Conservation (phyloP, 2,113 vertebrate species). For the Pygoscelis adeliae region DNA sequence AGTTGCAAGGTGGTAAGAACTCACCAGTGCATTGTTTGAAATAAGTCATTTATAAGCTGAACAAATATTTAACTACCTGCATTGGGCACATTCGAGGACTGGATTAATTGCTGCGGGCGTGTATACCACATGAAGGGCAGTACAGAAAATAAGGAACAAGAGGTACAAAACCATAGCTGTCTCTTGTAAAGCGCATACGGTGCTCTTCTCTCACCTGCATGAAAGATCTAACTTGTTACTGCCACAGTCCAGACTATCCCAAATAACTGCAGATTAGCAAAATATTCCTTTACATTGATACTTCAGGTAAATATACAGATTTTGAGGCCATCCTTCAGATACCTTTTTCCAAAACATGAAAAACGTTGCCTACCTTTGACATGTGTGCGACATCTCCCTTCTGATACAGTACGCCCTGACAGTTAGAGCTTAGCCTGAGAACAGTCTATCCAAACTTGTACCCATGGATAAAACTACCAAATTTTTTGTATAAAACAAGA, state of each 20-base stretch:
- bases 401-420: neutral
- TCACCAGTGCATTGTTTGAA: neutral
- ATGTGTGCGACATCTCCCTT: neutral
- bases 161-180: neutral
- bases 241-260: neutral
- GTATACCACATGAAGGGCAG: neutral
- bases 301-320: neutral
- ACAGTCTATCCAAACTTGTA: neutral
- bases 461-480: neutral
- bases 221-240: neutral
- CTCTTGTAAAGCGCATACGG: rapidly evolving
- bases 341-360: neutral
- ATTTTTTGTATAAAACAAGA: neutral
- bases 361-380: neutral
- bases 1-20: neutral
- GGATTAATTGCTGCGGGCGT: neutral
- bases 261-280: neutral
- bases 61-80: neutral
- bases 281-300: neutral
- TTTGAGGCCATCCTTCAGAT: neutral
- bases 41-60: neutral
- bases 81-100: neutral
- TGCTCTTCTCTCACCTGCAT: neutral
- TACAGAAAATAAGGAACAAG: neutral
- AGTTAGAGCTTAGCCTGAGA: neutral